Conservation (phyloP, 2,113 vertebrate genomes). For the Tyrannus savana region DNA sequence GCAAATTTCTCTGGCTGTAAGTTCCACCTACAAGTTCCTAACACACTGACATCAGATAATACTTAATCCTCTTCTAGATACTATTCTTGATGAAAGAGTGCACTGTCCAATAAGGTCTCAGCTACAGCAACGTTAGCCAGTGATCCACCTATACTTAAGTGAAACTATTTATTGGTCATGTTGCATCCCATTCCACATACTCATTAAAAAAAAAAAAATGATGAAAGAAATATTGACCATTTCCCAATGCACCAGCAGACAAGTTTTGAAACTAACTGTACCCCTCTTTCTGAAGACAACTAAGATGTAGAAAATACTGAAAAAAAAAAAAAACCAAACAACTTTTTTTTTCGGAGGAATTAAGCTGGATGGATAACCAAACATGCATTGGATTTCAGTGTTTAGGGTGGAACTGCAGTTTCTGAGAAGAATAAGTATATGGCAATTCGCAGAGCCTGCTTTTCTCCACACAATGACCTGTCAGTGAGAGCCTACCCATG, state of each 20-base stretch:
- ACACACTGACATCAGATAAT: background rate
- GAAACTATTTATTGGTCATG: background rate
- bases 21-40: background rate
- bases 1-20: background rate
- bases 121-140: background rate
- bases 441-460: background rate
- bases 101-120: background rate
- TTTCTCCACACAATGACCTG: background rate
- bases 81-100: background rate
- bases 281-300: background rate
- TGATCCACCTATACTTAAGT: background rate
- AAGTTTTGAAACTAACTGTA: background rate
- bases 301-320: background rate
- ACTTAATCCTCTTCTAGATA: background rate
- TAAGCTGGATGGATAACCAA: background rate
- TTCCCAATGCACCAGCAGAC: background rate
- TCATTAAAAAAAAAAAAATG: background rate
- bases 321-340: accelerated
- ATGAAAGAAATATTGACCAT: background rate
- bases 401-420: background rate
- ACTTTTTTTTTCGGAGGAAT: background rate
- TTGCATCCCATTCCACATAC: background rate
- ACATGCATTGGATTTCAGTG: background rate
- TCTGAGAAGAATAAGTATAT: background rate
- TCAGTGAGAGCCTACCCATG: background rate